Conservation (phyloP, 2,888 invertebrate genomes). For the Protophormia terraenovae region DNA sequence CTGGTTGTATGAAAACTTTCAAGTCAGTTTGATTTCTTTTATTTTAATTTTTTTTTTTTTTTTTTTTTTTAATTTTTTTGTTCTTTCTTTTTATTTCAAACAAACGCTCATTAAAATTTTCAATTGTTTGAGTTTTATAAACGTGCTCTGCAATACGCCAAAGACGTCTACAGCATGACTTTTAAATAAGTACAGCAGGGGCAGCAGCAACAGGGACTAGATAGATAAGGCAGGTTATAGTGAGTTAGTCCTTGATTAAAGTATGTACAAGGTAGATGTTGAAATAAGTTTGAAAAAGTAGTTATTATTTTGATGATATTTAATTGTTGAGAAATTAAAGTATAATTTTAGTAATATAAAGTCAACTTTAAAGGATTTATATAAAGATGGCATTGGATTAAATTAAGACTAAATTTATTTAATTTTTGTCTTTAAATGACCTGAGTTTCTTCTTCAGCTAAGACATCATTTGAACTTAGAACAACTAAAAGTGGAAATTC, state of each 20-base stretch:
- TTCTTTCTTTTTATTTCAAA: constrained; percentile 18
- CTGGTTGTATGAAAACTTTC: constrained; percentile 25
- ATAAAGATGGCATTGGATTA: too few species aligned
- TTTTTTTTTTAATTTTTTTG: neutral
- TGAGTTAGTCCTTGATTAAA: neutral
- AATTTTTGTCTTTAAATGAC: too few species aligned
- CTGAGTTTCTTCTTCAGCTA: too few species aligned
- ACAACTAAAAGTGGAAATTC: too few species aligned
- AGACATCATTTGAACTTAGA: too few species aligned
- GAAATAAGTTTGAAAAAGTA: neutral
- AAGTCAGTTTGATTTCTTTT: constrained; percentile 45
- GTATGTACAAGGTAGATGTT: neutral
- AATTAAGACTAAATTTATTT: too few species aligned
- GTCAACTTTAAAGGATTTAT: too few species aligned
- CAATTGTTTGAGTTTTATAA: constrained; percentile 66
- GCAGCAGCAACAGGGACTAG: neutral
- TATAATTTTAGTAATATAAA: too few species aligned
- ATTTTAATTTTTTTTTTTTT: neutral
- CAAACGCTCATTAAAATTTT: constrained; percentile 67
- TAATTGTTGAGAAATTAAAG: too few species aligned
- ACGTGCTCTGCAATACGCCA: constrained; percentile 62
- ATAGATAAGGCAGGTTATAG: neutral
- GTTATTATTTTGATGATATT: too few species aligned
- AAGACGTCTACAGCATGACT: constrained; percentile 8
- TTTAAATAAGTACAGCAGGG: constrained; percentile 5